Evolutionary conservation across 2,113 vertebrate species (phyloP), one percentile per base, ranked within the genome.

Genomic region (Emydocephalus ijimae): DNA sequence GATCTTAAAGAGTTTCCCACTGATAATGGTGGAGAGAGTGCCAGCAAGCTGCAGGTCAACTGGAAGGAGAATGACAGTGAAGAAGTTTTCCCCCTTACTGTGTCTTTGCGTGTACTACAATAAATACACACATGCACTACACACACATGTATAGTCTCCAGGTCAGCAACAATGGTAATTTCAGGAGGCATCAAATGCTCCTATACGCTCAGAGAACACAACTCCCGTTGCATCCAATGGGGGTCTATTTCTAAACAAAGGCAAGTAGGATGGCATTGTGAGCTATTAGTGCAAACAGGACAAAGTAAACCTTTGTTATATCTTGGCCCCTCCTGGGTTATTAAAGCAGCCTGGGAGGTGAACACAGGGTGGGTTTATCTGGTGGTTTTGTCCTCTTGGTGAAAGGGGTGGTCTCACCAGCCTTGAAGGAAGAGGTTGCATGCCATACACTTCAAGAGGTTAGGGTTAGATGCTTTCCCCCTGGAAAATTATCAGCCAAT

Each of bases 261-360:
- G 11, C 55, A 34, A 34, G 34, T 34, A 88, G n/a, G 87, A 56
- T 88, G 26, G 21, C n/a, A 24, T 9, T 34, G 54, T 88, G 24
- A 48, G 18, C 92, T 93, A 92, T 64, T 91, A 20, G 8, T 93
- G 91, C 89, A 96, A 95, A 89, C 85, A 95, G 74, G 92, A 54
- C 34, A 69, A 96, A 12, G 96, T 54, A 96, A 61, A 94, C 85
- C 24, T 61, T 29, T 11, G 59, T 61, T 61, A 29, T 24, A 29
- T 64, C 26, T 12, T 29, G 56, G 56, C 5, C 21, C 56, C 5
- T 61, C 57, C 57, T 61, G 29, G 29, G 2, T 69, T 69, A 69
- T 34, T 69, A 69, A 69, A 69, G n/a, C n/a, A 18, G n/a, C n/a
- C 64, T 34, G 64, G 64, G 64, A 74, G n/a, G 5, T 34, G 64